Base-by-base conservation (phyloP, 2,888 invertebrate genomes). In the Meliscaeva auricollis region DNA sequence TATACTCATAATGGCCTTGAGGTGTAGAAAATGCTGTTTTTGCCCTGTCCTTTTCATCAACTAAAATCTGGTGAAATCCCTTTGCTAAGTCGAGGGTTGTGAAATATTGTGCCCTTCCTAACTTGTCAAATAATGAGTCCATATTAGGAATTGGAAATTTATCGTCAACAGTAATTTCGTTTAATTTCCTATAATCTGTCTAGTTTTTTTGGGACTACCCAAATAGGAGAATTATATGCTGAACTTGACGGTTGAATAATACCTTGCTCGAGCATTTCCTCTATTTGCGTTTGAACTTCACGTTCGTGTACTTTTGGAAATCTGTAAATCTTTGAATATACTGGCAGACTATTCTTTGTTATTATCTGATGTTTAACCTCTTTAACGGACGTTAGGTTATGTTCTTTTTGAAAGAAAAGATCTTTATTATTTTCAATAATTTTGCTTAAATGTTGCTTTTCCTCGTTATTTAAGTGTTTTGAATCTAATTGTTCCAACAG, bases 371-470 rank as follows among this genome's bases (percentile, higher is more conserved):
- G 11, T 22, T 50, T 50, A 6, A 20, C 20, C 11, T 48, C 48
- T 50, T 50, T 50, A 13, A 50, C 22, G 22, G 50, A 50, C n/a
- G n/a, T n/a, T n/a, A n/a, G 22, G 13, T 22, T 50, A 13, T 50
- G 22, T 13, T 22, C 50, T 50, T 50, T 13, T 50, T 50, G 50
- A 22, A 50, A 22, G 13, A 50, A 50, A 5, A 50, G 50, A 22
- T 50, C 50, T 50, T 50, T 50, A 50, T 50, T 50, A 22, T 13
- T 13, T 50, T 50, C 20, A 4, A 50, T 20, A 50, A 50, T 50
- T 50, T 50, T 50, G 22, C 5, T 5, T 50, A 50, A 20, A 50
- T 50, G 22, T 50, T 20, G 46, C 20, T 44, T 44, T 44, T 44
- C 41, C 7, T 44, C 15, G 1, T 15, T 17, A 17, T 17, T 44